Evolutionary conservation across 2,113 vertebrate species (phyloP).

Genomic region (Ameiurus melas): DNA sequence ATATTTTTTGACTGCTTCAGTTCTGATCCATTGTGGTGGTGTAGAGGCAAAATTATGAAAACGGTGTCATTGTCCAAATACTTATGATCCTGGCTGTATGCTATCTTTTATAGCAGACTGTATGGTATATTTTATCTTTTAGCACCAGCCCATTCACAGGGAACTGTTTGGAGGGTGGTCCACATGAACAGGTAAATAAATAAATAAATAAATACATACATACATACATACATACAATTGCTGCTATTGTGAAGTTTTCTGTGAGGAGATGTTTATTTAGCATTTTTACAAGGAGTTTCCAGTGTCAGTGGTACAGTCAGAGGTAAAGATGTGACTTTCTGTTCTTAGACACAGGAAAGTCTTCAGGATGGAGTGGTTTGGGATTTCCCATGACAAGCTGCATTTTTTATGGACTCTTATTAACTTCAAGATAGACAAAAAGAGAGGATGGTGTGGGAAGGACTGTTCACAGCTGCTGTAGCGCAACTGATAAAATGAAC

Average conservation of each 20-base stretch:
- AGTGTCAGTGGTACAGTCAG: neutral
- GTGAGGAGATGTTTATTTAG: neutral
- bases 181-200: neutral
- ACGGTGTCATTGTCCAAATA: too few relatives aligned
- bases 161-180: too few relatives aligned
- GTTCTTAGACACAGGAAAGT: neutral
- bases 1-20: too few relatives aligned
- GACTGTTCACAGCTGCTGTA: neutral
- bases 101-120: too few relatives aligned
- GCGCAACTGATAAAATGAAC: neutral
- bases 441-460: neutral
- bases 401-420: neutral
- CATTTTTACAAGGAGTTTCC: neutral
- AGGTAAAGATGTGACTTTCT: neutral
- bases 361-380: neutral
- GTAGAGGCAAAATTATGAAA: too few relatives aligned
- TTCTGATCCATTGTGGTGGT: too few relatives aligned
- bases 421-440: neutral
- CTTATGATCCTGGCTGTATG: too few relatives aligned
- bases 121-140: neutral
- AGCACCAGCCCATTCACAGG: neutral
- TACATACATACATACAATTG: neutral
- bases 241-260: neutral
- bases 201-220: neutral
- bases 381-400: neutral